These are phyloP conservation scores for Euwallacea similis DNA, from an alignment of 1,140 invertebrate species.

Conservation along the genomic window DNA sequence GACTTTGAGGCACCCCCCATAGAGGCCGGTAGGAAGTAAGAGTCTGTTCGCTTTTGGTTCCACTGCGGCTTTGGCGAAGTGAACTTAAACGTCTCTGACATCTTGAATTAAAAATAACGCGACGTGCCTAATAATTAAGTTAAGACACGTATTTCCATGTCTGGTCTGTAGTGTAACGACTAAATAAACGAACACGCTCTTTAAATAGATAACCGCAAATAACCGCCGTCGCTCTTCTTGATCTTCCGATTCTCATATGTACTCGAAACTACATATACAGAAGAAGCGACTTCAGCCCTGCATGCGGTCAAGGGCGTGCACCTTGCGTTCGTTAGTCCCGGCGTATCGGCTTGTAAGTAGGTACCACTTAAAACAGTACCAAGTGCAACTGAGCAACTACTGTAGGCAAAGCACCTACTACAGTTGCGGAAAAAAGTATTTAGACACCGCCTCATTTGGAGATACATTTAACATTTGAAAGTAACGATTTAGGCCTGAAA, in stretches of 20 bases:
- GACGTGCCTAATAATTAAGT: not conserved
- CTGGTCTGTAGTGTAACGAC: constrained; percentile 1
- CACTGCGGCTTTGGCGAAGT: not conserved
- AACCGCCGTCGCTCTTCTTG: constrained; percentile 9
- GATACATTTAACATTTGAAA: not conserved
- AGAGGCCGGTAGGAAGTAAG: not conserved
- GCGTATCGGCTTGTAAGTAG: not conserved
- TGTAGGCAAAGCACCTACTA: too few species aligned
- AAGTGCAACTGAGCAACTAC: too few species aligned
- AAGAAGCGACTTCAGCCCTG: constrained; percentile 26
- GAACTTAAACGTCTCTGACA: too few species aligned
- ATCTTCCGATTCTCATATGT: constrained; percentile 23
- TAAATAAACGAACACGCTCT: constrained; percentile 14
- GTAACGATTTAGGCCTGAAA: not conserved
- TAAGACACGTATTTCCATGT: constrained; percentile 1
- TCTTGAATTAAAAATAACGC: not conserved
- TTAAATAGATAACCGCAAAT: constrained; percentile 18
- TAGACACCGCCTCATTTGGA: too few species aligned
- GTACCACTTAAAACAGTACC: too few species aligned
- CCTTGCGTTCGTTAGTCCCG: constrained; percentile 25
- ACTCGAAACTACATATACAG: constrained; percentile 5
- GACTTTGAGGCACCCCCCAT: not conserved
- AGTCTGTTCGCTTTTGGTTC: not conserved
- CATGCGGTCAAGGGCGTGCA: constrained; percentile 34
- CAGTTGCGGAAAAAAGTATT: too few species aligned